Evolutionary conservation across 2,888 invertebrate species (phyloP).

Genomic region (Diaprepes abbreviatus): DNA sequence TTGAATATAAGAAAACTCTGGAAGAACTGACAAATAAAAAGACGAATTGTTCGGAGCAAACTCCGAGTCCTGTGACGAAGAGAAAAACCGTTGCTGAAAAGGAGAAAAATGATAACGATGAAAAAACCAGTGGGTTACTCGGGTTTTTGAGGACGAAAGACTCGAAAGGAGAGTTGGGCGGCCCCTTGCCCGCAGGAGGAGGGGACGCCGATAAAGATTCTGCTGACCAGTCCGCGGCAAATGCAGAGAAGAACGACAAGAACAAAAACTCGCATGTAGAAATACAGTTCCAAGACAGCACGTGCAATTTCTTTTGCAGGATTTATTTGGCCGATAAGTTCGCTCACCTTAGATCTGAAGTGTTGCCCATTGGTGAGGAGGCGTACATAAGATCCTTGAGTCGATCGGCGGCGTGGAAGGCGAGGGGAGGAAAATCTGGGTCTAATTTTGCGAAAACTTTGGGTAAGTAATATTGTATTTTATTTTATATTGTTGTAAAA

Average conservation of each 20-base stretch:
- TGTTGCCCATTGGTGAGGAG: constrained; percentile 72
- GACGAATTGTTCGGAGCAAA: constrained; percentile 59
- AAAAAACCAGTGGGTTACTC: constrained; percentile 62
- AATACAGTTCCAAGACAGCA: constrained; percentile 74
- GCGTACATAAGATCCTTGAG: constrained; percentile 89
- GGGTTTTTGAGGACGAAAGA: constrained; percentile 65
- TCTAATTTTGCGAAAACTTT: constrained; percentile 95
- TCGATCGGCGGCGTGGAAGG: constrained; percentile 91
- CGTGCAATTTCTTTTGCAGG: constrained; percentile 89
- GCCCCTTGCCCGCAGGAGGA: neutral
- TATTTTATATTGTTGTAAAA: too few species aligned
- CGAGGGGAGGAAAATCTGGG: constrained; percentile 97
- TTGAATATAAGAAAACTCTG: constrained; percentile 78
- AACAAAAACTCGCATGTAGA: constrained; percentile 68
- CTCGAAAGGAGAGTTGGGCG: constrained; percentile 52
- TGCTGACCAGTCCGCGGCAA: constrained; percentile 6
- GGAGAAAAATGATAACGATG: constrained; percentile 61
- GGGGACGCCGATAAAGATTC: neutral
- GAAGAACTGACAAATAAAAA: constrained; percentile 66
- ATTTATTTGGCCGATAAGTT: constrained; percentile 95
- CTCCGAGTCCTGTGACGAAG: constrained; percentile 69
- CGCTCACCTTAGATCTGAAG: constrained; percentile 77
- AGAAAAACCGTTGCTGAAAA: constrained; percentile 66
- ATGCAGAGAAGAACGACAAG: constrained; percentile 57
- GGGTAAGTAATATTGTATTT: too few species aligned